phyloP scores from a whole-genome alignment of 2,888 invertebrate genomes.

The Pristionchus exspectatus region DNA sequence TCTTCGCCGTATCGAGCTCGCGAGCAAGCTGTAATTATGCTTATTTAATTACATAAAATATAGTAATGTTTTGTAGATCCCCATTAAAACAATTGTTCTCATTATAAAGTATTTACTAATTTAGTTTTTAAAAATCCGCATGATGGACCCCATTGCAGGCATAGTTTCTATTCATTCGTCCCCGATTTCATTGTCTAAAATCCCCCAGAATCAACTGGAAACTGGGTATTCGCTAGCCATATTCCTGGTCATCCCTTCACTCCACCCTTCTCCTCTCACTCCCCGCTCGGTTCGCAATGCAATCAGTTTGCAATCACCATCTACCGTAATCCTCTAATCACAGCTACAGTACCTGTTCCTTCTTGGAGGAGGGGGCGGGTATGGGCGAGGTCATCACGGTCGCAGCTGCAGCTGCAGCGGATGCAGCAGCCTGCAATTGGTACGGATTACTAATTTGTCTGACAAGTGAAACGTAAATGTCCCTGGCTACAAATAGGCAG shows the following conservation, averaged over 20 bases:
- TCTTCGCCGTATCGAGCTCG: constrained; percentile 3
- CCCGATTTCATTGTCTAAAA: not conserved
- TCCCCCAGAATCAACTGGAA: no score
- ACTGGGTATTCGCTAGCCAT: not conserved
- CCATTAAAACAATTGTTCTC: no score
- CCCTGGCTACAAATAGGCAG: not conserved
- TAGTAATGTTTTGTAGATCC: no score
- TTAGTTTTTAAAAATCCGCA: no score
- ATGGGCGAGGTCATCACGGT: constrained; percentile 1
- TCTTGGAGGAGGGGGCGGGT: constrained; percentile 15
- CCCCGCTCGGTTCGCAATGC: not conserved
- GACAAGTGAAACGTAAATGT: no score
- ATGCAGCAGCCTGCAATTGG: not conserved
- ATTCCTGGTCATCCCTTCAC: not conserved
- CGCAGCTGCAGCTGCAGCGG: not conserved
- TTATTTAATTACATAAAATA: not conserved
- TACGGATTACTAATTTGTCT: not conserved
- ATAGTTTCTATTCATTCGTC: not conserved
- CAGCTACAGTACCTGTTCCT: not conserved
- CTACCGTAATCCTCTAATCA: not conserved
- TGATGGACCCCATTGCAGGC: not conserved
- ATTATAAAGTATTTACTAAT: no score
- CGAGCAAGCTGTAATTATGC: not conserved
- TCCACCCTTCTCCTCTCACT: not conserved
- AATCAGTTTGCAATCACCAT: constrained; percentile 21